phyloP scores from a whole-genome alignment of 2,113 vertebrate species.

The Trachemys scripta region DNA sequence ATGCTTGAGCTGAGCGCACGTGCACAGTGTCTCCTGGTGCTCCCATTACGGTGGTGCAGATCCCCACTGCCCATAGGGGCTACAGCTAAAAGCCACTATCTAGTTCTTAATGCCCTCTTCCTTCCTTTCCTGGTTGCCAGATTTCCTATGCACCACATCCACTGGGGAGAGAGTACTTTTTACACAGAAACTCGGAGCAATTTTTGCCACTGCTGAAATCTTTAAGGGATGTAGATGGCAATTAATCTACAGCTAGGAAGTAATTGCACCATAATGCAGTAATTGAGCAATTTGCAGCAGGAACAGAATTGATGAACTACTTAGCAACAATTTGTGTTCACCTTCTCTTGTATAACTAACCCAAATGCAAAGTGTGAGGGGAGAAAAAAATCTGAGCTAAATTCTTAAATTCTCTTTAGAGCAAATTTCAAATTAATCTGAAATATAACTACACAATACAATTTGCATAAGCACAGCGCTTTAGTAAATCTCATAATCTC shows the following conservation, averaged over 20 bases:
- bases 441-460: background rate
- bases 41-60: background rate
- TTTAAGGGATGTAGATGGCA: background rate
- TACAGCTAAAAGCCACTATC: background rate
- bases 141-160: background rate
- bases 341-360: background rate
- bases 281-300: slow-evolving; percentile 3
- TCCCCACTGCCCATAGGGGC: background rate
- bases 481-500: background rate
- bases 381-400: background rate
- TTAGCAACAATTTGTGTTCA: slow-evolving; percentile 30
- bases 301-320: slow-evolving; percentile 35
- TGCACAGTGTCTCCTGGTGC: background rate
- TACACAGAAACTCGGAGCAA: background rate
- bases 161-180: background rate
- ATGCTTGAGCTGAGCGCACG: background rate
- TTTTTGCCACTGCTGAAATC: background rate
- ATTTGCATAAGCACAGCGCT: background rate
- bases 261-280: slow-evolving; percentile 9
- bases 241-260: background rate
- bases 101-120: background rate
- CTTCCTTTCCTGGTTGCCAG: background rate
- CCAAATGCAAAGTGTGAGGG: background rate
- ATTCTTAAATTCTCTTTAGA: background rate
- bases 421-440: background rate